Conservation (phyloP, 2,888 invertebrate genomes). For the Apotomis turbidana region DNA sequence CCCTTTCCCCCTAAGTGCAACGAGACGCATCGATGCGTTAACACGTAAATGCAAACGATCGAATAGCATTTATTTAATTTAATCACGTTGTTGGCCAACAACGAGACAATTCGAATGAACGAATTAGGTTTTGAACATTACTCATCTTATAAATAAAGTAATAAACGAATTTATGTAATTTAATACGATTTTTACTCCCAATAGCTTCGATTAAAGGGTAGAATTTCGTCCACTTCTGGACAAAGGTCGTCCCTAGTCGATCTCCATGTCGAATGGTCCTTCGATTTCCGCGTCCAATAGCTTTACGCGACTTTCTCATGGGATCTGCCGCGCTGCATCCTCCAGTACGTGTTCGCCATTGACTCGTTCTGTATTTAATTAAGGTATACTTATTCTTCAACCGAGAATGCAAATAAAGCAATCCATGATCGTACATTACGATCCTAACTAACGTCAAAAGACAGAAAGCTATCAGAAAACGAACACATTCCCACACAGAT, state of each 20-base stretch:
- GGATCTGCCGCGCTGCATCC: no score
- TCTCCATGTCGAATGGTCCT: no score
- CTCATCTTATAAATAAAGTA: constrained; percentile 35
- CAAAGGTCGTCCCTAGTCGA: no score
- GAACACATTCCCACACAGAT: constrained; percentile 49
- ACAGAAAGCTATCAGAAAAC: constrained; percentile 65
- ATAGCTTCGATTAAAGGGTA: no score
- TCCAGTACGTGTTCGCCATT: no score
- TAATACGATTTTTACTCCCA: background rate
- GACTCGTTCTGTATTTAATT: no score
- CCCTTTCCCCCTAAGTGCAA: constrained; percentile 31
- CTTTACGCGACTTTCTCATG: no score
- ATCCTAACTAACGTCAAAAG: constrained; percentile 61
- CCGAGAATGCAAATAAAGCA: constrained; percentile 41
- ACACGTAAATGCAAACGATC: constrained; percentile 63
- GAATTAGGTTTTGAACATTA: constrained; percentile 66
- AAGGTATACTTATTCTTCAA: background rate
- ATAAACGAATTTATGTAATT: constrained; percentile 37
- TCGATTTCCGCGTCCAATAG: no score
- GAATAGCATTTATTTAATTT: constrained; percentile 75
- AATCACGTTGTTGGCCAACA: constrained; percentile 74
- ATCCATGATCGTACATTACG: constrained; percentile 75
- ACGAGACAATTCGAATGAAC: constrained; percentile 65
- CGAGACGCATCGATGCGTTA: constrained; percentile 39
- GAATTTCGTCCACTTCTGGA: no score